Evolutionary conservation across 2,888 invertebrate genomes (phyloP), one percentile per base, ranked within the genome.

Genomic region (Drosophila robusta): DNA sequence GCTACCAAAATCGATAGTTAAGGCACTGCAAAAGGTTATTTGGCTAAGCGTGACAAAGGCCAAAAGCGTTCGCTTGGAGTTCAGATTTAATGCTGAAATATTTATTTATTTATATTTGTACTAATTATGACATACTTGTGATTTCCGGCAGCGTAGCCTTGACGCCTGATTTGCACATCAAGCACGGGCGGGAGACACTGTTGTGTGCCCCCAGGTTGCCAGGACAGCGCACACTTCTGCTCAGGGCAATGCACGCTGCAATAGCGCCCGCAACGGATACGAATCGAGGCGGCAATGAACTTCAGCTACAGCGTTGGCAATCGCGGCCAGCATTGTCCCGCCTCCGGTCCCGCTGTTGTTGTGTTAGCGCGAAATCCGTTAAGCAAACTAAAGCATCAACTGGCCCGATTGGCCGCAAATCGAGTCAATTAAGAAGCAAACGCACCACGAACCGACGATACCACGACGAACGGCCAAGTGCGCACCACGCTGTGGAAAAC

Each of bases 1-100:
- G 49, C 51, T 56, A 54, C 66, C 49, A 84, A 82, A 82, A 82
- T 82, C 87, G 32, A 82, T 82, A 75, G 66, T 70, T 60, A 47
- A 47, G 24, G 46, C 50, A 50, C 32, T 45, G 18, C 42, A 63
- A 51, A 49, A 38, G 44, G 47, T 65, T 55, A 66, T 51, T 60
- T 49, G 24, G 18, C 34, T 58, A 22, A 45, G 18, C 18, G 18
- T 18, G 18, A 18, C 18, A 18, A 18, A 18, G 1, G 18, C 32
- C 44, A 62, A 8, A 18, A 11, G 6, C 11, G 24, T 14, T 39
- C 1, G 36, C 47, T 42, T 32, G 9, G 12, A 11, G 11, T 42
- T 29, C 4, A 18, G 39, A 49, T 39, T 54, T 14, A 38, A 75
- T 56, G 45, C 29, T 22, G 29, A 36, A 44, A 51, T 47, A 55